Evolutionary conservation across 2,113 vertebrate genomes (phyloP), one percentile per base, ranked within the genome.

Genomic region (Paramisgurnus dabryanus): DNA sequence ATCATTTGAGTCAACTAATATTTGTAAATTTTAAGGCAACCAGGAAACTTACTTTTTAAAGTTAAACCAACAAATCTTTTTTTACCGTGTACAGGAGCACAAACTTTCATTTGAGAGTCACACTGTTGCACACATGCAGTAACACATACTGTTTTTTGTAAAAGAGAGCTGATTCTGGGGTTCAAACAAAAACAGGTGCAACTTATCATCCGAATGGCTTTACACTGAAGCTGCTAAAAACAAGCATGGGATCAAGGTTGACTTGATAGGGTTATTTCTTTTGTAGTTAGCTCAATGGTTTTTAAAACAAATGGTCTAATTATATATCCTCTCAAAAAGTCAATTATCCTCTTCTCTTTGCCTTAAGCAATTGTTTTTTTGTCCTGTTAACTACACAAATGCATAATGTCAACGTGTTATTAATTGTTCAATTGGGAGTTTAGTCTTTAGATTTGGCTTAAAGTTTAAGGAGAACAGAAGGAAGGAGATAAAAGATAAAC

Each of bases 301-400:
- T 70, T 82, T 88, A 83, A 85, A 86, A 78, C 81, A 79, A 86
- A 87, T 82, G 80, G 87, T 27, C 80, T 79, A 85, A 86, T 87
- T 81, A 81, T 57, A 34, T 79, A 70, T 84, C 47, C 58, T 63
- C 76, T 69, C 65, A 78, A 81, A 80, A 86, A 86, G 85, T 86
- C 83, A 81, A 87, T 87, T 83, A 84, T 55, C 17, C 43, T 79
- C 43, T 67, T 55, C 78, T 66, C 64, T 78, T 77, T 17, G 70
- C 78, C 57, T 67, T 50, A 39, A 82, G 81, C 77, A 73, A 70
- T 85, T 71, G 39, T 34, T 68, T 55, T 70, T 58, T 72, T 68
- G 76, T 64, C 53, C 65, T 76, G 69, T 61, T 75, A 22, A n/a
- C 49, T 53, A 57, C 75, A 80, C 72, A 80, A 84, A 81, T 68